These are phyloP conservation scores for Orientallactaga sibirica DNA, from an alignment of 2,797 vertebrate species.

Conservation along the genomic window DNA sequence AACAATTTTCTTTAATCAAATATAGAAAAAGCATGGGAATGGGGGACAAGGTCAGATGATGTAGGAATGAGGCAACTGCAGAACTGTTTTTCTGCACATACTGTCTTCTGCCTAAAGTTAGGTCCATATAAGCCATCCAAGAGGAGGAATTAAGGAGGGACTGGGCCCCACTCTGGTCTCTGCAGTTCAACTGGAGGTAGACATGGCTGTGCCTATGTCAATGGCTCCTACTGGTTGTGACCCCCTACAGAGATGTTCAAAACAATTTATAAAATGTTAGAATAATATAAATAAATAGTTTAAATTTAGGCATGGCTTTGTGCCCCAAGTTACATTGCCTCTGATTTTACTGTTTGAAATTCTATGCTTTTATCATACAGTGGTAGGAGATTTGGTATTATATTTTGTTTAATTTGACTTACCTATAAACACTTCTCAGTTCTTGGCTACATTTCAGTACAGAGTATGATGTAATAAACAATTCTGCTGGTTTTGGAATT, in stretches of 20 bases:
- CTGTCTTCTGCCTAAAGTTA: too few species aligned
- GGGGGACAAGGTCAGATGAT: too few species aligned
- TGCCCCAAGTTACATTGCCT: slow-evolving; percentile 39
- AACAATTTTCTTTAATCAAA: too few species aligned
- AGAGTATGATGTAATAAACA: slow-evolving; percentile 40
- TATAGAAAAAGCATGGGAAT: too few species aligned
- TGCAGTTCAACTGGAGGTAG: too few species aligned
- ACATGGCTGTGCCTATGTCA: too few species aligned
- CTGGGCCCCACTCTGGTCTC: too few species aligned
- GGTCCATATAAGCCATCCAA: too few species aligned
- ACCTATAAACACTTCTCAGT: slow-evolving; percentile 31
- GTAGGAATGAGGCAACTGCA: too few species aligned
- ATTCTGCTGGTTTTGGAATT: slow-evolving; percentile 53
- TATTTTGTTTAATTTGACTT: slow-evolving; percentile 63
- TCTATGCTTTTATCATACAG: slow-evolving; percentile 30
- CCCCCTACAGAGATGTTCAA: not conserved
- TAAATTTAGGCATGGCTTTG: slow-evolving; percentile 49
- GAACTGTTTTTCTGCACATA: too few species aligned
- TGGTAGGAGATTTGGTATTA: slow-evolving; percentile 1
- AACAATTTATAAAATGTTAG: slow-evolving; percentile 53
- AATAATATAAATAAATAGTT: slow-evolving; percentile 53
- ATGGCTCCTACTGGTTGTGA: too few species aligned
- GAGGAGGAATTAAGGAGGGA: too few species aligned
- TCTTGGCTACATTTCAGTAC: slow-evolving; percentile 49
- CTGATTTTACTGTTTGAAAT: slow-evolving; percentile 53